Conservation (phyloP, 2,888 invertebrate species). For the Sisyra terminalis region DNA sequence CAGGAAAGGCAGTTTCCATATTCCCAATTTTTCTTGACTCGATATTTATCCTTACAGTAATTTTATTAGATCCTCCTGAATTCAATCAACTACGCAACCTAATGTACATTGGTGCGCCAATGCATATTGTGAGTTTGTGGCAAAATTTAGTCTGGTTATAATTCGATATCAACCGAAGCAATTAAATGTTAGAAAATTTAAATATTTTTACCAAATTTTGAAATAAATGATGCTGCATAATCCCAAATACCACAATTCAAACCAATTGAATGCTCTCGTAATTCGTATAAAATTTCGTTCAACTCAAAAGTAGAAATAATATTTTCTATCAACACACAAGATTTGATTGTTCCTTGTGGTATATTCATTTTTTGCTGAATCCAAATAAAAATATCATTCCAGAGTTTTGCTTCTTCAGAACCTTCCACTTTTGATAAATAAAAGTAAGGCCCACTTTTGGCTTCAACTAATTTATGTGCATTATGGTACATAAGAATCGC, state of each 20-base stretch:
- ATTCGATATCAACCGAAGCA: background rate
- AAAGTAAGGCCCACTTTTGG: conserved; percentile 46
- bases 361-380: conserved; percentile 35
- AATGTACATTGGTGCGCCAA: too few relatives aligned
- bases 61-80: too few relatives aligned
- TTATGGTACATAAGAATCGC: conserved; percentile 49
- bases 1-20: too few relatives aligned
- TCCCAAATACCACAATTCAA: conserved; percentile 64
- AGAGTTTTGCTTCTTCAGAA: conserved; percentile 43
- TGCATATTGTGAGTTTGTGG: too few relatives aligned
- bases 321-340: conserved; percentile 55
- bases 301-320: conserved; percentile 49
- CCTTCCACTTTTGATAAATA: conserved; percentile 56
- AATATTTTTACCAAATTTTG: conserved; percentile 36
- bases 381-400: conserved; percentile 55
- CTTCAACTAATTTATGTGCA: conserved; percentile 32
- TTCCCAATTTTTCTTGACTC: too few relatives aligned
- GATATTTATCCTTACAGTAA: too few relatives aligned
- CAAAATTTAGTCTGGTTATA: conserved; percentile 4
- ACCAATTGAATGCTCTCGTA: conserved; percentile 48
- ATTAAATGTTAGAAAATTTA: conserved; percentile 3
- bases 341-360: conserved; percentile 45
- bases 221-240: conserved; percentile 47
- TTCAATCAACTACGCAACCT: too few relatives aligned
- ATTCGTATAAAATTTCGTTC: conserved; percentile 48